Evolutionary conservation across 2,797 vertebrate genomes (phyloP).

Genomic region (Clamator glandarius): DNA sequence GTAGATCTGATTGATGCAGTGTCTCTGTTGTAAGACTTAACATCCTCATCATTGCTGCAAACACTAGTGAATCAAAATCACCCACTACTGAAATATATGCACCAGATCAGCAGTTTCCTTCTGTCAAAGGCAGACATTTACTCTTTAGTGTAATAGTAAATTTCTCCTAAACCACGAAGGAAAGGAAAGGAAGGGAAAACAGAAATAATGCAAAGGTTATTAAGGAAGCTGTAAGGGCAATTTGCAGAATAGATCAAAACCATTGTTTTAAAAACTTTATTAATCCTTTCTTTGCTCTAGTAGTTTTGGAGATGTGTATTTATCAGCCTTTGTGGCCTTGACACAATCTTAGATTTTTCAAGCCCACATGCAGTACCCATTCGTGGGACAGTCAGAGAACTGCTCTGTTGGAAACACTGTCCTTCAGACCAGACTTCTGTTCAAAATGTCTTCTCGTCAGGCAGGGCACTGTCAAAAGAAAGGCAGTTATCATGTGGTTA

Average conservation of each 20-base stretch:
- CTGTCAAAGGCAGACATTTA: neutral
- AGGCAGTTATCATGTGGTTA: fast-evolving
- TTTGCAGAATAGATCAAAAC: constrained; percentile 1
- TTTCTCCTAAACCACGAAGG: constrained; percentile 13
- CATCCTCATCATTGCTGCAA: neutral
- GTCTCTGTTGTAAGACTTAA: neutral
- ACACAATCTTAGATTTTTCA: neutral
- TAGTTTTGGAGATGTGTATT: constrained; percentile 17
- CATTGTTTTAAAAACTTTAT: neutral
- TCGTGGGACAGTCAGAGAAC: neutral
- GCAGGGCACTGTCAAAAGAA: neutral
- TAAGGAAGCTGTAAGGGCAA: constrained; percentile 3
- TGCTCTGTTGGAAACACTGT: neutral
- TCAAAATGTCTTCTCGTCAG: neutral
- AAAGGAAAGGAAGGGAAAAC: neutral
- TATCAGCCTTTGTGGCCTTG: neutral
- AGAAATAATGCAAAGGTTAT: neutral
- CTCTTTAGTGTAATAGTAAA: neutral
- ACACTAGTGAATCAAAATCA: neutral
- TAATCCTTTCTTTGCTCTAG: constrained; percentile 39
- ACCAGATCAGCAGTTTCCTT: constrained; percentile 9
- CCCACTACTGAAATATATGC: neutral
- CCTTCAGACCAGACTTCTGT: neutral
- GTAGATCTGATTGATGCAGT: neutral
- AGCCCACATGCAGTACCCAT: neutral